Evolutionary conservation across 1,140 invertebrate genomes (phyloP).

Genomic region (Drosophila fuyamai): DNA sequence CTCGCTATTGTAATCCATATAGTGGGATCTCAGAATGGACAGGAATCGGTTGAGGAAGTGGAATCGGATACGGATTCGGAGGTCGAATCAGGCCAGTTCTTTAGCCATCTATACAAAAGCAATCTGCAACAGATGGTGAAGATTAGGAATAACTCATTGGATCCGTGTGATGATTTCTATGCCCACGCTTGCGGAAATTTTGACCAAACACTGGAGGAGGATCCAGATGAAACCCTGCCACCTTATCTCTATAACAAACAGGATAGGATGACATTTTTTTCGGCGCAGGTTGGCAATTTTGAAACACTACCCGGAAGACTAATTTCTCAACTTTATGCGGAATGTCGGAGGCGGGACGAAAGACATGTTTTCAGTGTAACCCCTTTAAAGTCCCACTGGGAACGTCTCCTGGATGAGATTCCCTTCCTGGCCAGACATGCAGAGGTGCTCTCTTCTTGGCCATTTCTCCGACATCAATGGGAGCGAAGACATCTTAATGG

Average conservation of each 20-base stretch:
- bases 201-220: background rate
- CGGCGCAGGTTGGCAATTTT: slow-evolving; percentile 48
- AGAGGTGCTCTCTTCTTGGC: slow-evolving; percentile 46
- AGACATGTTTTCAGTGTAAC: background rate
- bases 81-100: slow-evolving; percentile 40
- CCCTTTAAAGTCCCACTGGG: slow-evolving; percentile 21
- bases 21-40: slow-evolving; percentile 13
- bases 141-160: slow-evolving; percentile 47
- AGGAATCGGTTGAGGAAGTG: slow-evolving; percentile 2
- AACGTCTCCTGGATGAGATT: slow-evolving; percentile 50
- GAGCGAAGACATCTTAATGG: slow-evolving; percentile 30
- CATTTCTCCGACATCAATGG: slow-evolving; percentile 68
- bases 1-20: slow-evolving; percentile 17
- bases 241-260: slow-evolving; percentile 74
- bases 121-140: slow-evolving; percentile 56
- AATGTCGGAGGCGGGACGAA: slow-evolving; percentile 43
- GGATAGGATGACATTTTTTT: slow-evolving; percentile 74
- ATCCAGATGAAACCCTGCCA: slow-evolving; percentile 48
- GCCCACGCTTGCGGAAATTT: slow-evolving; percentile 72
- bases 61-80: slow-evolving; percentile 14
- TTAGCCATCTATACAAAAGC: slow-evolving; percentile 57
- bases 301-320: slow-evolving; percentile 50
- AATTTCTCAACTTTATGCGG: slow-evolving; percentile 53
- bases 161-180: slow-evolving; percentile 76
- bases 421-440: slow-evolving; percentile 49